Evolutionary conservation across 1,140 invertebrate genomes (phyloP), one percentile per base, ranked within the genome.

Genomic region (Cecropterus lyciades): DNA sequence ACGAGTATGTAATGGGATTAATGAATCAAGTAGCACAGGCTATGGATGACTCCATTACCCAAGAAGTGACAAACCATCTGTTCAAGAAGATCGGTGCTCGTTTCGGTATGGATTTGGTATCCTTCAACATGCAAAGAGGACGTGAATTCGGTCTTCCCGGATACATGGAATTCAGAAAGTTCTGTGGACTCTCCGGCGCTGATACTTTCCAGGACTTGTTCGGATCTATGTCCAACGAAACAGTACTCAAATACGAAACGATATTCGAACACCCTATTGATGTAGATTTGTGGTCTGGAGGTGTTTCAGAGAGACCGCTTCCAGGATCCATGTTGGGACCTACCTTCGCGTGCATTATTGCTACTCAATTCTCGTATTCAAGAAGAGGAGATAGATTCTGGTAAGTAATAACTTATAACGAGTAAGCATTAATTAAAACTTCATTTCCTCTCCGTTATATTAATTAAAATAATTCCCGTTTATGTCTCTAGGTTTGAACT

Each of bases 291-390:
- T 98, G 97, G 97, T 98, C 97, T 16, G 97, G 96, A 15, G 98
- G 98, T 43, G 97, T 99, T 0, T 97, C 97, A 0, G 98, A 99
- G 87, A 94, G 95, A 52, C 95, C 97, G 1, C 92, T 98, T 45
- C 96, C 96, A 8, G 97, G 97, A 40, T 97, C 97, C 33, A 97
- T 99, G 95, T 93, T 99, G 20, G 98, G 98, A 40, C 98, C 98
- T 3, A 99, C 98, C 53, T 99, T 99, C 89, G 96, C 98, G 55
- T 99, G 98, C 81, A 94, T 99, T 48, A 98, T 99, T 73, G 98
- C 97, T 20, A 98, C 98, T 42, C 99, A 99, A 91, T 99, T 99
- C 91, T 97, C 96, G 74, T 97, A 97, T 77, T 94, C 97, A 0
- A 94, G 98, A 78, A 93, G 96, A 68, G 99, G 98, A 49, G 99